Base-by-base conservation (phyloP, 2,888 invertebrate genomes). In the Mystacides longicornis region DNA sequence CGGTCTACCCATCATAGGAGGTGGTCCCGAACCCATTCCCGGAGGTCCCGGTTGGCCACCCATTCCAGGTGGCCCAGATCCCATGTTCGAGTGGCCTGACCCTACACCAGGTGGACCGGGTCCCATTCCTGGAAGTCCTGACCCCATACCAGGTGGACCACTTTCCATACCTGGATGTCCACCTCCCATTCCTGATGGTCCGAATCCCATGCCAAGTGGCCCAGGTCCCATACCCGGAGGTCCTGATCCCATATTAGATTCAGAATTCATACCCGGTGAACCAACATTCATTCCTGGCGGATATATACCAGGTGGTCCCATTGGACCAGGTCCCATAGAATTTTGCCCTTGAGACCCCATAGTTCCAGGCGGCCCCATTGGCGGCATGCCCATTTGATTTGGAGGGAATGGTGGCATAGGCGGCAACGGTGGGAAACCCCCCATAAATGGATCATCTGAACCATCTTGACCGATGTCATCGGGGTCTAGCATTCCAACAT, bases 151-250 rank as follows among this genome's bases (percentile, higher is more conserved):
- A 53, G 31, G 64, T 55, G n/a, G 65, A 27, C 51, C 47, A 21
- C 33, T 31, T 11, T 45, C 52, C 55, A 58, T 58, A 9, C 52
- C 52, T 4, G 58, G 50, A 23, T 51, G 48, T 19, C 47, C 49
- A 9, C 49, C 7, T 33, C 55, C 51, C 7, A 57, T 51, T 14
- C 49, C 58, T 54, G 59, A 58, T 47, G 55, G 21, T 52, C 59
- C 16, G 59, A 57, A 23, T 66, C 63, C 4, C 66, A 65, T 2
- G 64, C 65, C 64, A 66, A 65, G 67, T 5, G 67, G 64, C 4
- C 68, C 66, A 63, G 64, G 63, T 21, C 61, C 61, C 54, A 64
- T 64, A 23, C 33, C 62, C 3, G 61, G 66, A 21, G 50, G 58
- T 7, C n/a, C n/a, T n/a, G n/a, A n/a, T n/a, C 52, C 55, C 59